phyloP scores from a whole-genome alignment of 2,113 vertebrate genomes.

The Ciconia boyciana region DNA sequence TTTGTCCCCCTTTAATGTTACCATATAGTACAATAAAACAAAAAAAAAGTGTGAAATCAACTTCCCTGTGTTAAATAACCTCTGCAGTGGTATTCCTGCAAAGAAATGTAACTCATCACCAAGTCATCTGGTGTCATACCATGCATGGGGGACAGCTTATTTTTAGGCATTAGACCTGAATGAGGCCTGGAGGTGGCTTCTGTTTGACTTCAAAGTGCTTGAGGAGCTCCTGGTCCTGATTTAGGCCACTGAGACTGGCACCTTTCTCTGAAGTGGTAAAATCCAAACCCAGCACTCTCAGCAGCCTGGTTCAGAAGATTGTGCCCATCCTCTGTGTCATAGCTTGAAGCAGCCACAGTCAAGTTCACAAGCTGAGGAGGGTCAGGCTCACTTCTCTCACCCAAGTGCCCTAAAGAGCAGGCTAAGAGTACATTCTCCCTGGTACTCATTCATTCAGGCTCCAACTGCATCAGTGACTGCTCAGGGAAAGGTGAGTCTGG shows the following conservation, averaged over 20 bases:
- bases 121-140: not conserved
- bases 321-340: not conserved
- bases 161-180: not conserved
- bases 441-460: not conserved
- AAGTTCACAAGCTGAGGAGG: not conserved
- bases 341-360: not conserved
- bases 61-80: not conserved
- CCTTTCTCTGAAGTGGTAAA: not conserved
- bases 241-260: not conserved
- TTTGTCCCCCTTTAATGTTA: not conserved
- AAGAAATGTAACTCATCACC: not conserved
- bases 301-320: not conserved
- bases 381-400: not conserved
- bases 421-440: not conserved
- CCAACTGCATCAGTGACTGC: not conserved
- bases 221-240: not conserved
- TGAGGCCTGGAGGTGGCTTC: not conserved
- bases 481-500: not conserved
- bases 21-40: not conserved
- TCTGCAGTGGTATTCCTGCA: not conserved
- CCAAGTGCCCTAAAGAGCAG: not conserved
- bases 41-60: not conserved
- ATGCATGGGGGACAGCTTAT: not conserved
- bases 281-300: not conserved
- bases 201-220: not conserved